A percentile compares a stretch with the other conserved stretches of the same genome.
Evolutionary conservation across 2,113 vertebrate genomes (phyloP).

Genomic region (Echinops telfairi): DNA sequence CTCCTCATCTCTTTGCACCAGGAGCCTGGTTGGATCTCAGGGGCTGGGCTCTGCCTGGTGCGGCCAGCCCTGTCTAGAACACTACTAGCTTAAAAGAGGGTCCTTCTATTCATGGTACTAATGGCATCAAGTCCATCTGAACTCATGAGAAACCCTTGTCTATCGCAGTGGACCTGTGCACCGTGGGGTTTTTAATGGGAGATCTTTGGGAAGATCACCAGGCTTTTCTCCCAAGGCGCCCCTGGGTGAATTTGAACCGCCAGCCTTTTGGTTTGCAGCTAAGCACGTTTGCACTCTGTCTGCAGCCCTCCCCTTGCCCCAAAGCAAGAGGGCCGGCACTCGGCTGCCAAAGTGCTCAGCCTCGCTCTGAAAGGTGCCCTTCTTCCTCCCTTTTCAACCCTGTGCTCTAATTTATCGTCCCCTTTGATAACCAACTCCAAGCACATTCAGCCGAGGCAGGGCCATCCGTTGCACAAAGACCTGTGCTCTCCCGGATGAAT

Average conservation of each 20-base stretch:
- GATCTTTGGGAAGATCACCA: neutral
- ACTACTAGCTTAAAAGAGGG: no score
- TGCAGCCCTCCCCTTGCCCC: neutral
- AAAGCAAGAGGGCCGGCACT: slow-evolving; percentile 57
- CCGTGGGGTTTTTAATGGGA: neutral
- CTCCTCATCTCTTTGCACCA: neutral
- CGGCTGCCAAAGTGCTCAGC: slow-evolving; percentile 70
- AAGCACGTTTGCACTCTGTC: neutral
- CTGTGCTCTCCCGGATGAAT: slow-evolving; percentile 34
- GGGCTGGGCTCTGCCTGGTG: neutral
- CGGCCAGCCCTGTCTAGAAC: neutral
- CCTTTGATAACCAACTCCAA: slow-evolving; percentile 81
- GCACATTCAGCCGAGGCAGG: slow-evolving; percentile 65
- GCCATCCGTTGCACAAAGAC: slow-evolving; percentile 73
- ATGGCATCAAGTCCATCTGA: no score
- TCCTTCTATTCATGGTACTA: no score
- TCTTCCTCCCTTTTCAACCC: slow-evolving; percentile 74
- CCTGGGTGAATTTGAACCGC: neutral
- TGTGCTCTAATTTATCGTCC: slow-evolving; percentile 77
- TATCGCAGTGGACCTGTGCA: neutral
- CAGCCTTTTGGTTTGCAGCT: neutral
- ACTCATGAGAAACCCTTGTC: neutral
- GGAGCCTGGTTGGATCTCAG: neutral
- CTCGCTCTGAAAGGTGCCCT: slow-evolving; percentile 72
- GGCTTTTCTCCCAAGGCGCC: neutral